Conservation (phyloP, 1,140 invertebrate species). For the Vollenhovia emeryi region DNA sequence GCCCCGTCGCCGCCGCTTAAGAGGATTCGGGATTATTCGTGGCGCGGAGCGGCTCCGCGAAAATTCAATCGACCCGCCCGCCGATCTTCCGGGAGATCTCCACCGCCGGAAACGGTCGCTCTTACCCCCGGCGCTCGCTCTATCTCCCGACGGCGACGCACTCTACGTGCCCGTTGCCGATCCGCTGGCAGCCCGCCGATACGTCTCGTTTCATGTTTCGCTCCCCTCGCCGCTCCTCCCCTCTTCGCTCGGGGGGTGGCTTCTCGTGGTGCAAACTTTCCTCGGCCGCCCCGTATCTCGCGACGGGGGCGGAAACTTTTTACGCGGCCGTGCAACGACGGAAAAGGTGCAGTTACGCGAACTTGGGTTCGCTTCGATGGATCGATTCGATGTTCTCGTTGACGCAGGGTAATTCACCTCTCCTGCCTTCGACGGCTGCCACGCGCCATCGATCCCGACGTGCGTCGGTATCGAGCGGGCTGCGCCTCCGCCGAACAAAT, state of each 20-base stretch:
- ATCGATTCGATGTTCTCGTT: conserved; percentile 58
- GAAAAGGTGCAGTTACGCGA: conserved; percentile 26
- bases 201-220: conserved; percentile 63
- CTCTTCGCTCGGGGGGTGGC: background rate
- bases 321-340: conserved; percentile 12
- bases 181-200: conserved; percentile 3
- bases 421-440: conserved; percentile 5
- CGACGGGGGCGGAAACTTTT: background rate
- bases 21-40: background rate
- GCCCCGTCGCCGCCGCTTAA: background rate
- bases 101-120: background rate
- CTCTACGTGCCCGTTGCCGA: conserved; percentile 6
- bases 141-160: conserved; percentile 13
- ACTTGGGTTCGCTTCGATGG: conserved; percentile 50
- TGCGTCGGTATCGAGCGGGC: conserved; percentile 5
- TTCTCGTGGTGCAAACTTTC: background rate
- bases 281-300: background rate
- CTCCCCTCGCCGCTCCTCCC: no score
- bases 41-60: background rate
- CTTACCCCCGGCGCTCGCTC: background rate
- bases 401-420: conserved; percentile 64
- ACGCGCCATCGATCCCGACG: conserved; percentile 8
- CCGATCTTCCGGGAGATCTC: background rate
- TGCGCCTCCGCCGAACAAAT: background rate
- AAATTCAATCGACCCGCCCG: background rate